Conservation (phyloP, 2,888 invertebrate species). For the Choristoneura rosaceana region DNA sequence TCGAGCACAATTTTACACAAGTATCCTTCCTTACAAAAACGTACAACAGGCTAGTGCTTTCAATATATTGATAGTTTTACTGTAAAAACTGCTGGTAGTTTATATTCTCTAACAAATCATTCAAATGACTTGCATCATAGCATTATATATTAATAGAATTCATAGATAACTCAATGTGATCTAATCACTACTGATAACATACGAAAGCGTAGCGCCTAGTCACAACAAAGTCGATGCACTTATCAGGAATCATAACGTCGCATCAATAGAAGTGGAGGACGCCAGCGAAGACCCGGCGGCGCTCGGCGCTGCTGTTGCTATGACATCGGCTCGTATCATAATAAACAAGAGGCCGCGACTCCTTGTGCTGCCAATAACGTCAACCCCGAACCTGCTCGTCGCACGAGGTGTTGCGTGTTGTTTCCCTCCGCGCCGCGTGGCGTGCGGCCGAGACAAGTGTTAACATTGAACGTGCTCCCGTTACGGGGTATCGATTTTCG, state of each 20-base stretch:
- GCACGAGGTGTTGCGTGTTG: neutral
- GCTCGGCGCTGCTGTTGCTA: neutral
- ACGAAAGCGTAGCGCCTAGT: neutral
- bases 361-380: neutral
- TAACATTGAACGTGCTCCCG: slow-evolving; percentile 61
- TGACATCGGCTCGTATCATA: slow-evolving; percentile 5
- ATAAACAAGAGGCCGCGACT: neutral
- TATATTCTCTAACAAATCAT: neutral
- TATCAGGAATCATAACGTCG: neutral
- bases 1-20: too few relatives aligned
- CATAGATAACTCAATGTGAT: neutral
- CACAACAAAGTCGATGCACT: slow-evolving; percentile 1
- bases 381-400: neutral
- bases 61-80: neutral
- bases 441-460: slow-evolving; percentile 35
- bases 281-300: neutral
- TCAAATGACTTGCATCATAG: neutral
- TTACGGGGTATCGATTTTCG: slow-evolving; percentile 73
- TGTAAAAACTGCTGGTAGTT: neutral
- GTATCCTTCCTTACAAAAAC: neutral
- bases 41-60: neutral
- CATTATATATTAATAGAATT: too few relatives aligned
- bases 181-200: neutral
- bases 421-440: slow-evolving; percentile 11
- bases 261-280: slow-evolving; percentile 3